These are phyloP conservation scores for Cichlasoma orientale DNA, from an alignment of 2,797 vertebrate species.

Conservation along the genomic window DNA sequence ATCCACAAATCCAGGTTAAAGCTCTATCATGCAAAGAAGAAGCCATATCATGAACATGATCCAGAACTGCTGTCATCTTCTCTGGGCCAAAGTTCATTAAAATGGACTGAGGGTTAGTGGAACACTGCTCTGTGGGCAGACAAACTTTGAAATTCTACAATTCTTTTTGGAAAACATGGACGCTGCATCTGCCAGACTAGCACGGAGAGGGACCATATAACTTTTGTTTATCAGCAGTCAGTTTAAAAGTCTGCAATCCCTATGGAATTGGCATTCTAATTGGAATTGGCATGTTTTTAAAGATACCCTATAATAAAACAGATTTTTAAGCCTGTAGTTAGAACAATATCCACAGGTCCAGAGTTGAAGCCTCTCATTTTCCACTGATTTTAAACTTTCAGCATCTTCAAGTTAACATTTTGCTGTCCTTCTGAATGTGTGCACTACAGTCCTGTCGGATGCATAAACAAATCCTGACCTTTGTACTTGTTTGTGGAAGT, in stretches of 20 bases:
- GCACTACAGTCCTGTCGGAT: slow-evolving; percentile 5
- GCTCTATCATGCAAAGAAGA: neutral
- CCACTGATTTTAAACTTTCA: slow-evolving; percentile 31
- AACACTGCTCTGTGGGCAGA: neutral
- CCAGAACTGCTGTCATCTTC: too few relatives aligned
- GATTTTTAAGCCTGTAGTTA: neutral
- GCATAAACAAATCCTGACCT: slow-evolving; percentile 66
- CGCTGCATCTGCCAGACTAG: too few relatives aligned
- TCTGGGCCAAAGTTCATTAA: too few relatives aligned
- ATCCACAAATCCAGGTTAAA: neutral
- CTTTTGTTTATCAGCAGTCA: too few relatives aligned
- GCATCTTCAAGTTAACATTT: slow-evolving; percentile 41
- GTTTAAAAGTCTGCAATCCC: too few relatives aligned
- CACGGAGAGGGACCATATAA: too few relatives aligned
- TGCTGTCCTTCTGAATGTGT: slow-evolving; percentile 23
- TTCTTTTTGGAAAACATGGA: too few relatives aligned
- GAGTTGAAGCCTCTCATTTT: neutral
- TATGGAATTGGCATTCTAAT: too few relatives aligned
- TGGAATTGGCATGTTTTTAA: rapidly evolving
- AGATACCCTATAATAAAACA: neutral
- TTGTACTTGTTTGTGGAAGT: slow-evolving; percentile 48
- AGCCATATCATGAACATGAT: too few relatives aligned
- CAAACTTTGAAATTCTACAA: neutral
- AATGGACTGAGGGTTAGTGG: too few relatives aligned
- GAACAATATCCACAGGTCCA: neutral